phyloP scores from a whole-genome alignment of 2,113 vertebrate genomes.

The Atrichornis clamosus region DNA sequence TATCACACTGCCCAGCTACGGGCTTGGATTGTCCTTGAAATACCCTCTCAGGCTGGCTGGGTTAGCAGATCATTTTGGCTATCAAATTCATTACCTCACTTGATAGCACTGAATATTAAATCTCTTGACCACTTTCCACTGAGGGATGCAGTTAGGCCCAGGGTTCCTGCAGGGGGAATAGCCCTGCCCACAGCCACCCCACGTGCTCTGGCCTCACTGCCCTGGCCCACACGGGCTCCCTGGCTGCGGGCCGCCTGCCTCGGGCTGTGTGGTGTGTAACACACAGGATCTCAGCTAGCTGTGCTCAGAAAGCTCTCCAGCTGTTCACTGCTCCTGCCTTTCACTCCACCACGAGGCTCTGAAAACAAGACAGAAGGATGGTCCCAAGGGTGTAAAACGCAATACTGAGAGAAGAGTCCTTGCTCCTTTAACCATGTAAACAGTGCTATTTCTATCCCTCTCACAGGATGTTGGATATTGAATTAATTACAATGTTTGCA shows the following conservation, averaged over 20 bases:
- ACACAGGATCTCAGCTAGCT: neutral
- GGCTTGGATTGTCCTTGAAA: neutral
- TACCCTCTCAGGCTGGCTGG: neutral
- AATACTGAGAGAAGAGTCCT: neutral
- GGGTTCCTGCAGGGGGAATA: neutral
- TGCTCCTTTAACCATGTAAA: neutral
- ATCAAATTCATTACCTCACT: neutral
- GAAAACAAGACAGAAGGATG: neutral
- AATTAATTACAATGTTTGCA: constrained; percentile 13
- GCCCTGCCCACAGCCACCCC: neutral
- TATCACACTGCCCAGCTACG: neutral
- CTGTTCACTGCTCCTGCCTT: neutral
- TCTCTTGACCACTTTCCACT: neutral
- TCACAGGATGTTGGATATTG: neutral
- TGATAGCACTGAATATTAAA: neutral
- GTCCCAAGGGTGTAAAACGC: neutral
- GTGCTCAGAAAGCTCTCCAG: neutral
- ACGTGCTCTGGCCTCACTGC: neutral
- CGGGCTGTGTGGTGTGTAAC: neutral
- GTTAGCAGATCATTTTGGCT: neutral
- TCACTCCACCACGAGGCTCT: neutral
- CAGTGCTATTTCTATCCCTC: neutral
- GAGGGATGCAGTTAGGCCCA: neutral
- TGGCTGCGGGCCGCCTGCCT: neutral
- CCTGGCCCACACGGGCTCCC: neutral